phyloP scores from a whole-genome alignment of 2,888 invertebrate genomes.

The Pocota personata region DNA sequence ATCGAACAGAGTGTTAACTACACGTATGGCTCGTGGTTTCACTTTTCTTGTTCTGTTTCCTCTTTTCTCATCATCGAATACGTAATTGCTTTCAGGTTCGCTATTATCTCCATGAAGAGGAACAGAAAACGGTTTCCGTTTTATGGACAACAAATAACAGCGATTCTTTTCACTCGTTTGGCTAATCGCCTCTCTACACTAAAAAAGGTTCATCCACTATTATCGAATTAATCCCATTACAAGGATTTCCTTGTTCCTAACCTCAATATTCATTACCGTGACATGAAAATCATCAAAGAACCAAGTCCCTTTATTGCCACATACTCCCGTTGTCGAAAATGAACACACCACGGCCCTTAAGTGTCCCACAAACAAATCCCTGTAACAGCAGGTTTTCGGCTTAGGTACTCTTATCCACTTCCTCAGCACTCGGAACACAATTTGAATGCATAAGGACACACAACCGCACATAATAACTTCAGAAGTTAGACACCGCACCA shows the following conservation, averaged over 20 bases:
- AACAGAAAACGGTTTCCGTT: constrained; percentile 1
- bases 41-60: not conserved
- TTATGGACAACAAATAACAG: not conserved
- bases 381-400: constrained; percentile 1
- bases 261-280: constrained; percentile 10
- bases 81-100: constrained; percentile 4
- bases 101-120: constrained; percentile 1
- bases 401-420: not conserved
- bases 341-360: constrained; percentile 7
- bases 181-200: not conserved
- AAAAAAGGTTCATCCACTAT: not conserved
- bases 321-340: not conserved
- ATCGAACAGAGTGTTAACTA: constrained; percentile 7
- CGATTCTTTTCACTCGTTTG: not conserved
- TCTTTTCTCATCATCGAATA: not conserved
- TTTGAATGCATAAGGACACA: constrained; percentile 20
- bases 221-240: constrained; percentile 17
- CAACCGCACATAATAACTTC: not conserved
- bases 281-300: constrained; percentile 14
- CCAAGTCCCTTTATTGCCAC: not conserved
- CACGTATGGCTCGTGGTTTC: constrained; percentile 5
- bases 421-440: not conserved
- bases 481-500: constrained; percentile 4
- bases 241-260: not conserved
- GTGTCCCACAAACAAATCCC: constrained; percentile 35